Evolutionary conservation across 2,113 vertebrate genomes (phyloP).

Genomic region (Falco punctatus): DNA sequence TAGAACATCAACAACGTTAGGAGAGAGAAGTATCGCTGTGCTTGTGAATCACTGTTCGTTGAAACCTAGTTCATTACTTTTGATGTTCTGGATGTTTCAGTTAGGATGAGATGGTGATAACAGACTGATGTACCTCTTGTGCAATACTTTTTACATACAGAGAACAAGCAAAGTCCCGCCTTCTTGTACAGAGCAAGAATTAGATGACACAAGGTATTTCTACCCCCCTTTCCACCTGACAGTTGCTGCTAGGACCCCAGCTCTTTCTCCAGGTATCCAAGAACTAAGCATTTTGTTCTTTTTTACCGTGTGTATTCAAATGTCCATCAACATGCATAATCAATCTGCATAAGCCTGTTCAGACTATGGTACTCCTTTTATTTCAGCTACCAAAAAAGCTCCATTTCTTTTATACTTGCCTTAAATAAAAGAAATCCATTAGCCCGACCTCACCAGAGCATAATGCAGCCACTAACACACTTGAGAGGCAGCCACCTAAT

Average conservation of each 20-base stretch:
- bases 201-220: not conserved
- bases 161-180: not conserved
- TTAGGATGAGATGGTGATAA: not conserved
- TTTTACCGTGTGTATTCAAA: not conserved
- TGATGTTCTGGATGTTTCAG: not conserved
- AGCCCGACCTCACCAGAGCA: not conserved
- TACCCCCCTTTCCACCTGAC: not conserved
- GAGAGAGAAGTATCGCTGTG: not conserved
- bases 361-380: not conserved
- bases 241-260: not conserved
- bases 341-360: not conserved
- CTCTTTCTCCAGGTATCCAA: not conserved
- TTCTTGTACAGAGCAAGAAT: not conserved
- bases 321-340: not conserved
- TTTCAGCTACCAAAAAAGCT: not conserved
- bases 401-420: not conserved
- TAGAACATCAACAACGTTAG: not conserved
- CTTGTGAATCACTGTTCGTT: not conserved
- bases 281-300: not conserved
- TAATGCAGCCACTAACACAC: not conserved
- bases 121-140: not conserved
- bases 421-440: not conserved
- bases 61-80: not conserved
- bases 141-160: not conserved
- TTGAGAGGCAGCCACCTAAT: not conserved